Base-by-base conservation (phyloP, 2,797 vertebrate species). In the Clarias platycephalus region DNA sequence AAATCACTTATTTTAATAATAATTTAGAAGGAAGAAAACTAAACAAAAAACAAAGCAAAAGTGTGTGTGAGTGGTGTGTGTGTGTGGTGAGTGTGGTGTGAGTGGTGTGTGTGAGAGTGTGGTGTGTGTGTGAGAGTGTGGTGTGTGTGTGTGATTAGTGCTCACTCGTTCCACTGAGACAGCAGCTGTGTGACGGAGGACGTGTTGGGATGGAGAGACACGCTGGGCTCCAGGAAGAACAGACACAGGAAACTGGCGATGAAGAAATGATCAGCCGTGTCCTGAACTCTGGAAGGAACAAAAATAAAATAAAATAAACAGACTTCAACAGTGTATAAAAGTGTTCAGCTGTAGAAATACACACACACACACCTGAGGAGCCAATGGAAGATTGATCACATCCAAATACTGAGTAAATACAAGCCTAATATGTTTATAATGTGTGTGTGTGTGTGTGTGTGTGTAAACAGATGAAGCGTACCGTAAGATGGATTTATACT, bases 151-250 rank as follows among this genome's bases (percentile, higher is more conserved):
- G n/a, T 4, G 4, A 4, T 10, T 10, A 37, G 3, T 26, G 13
- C 84, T 86, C 70, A 89, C 88, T 89, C 88, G 1, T 89, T 85
- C 88, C 88, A 89, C 5, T 70, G 66, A 6, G 72, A 60, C 63
- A 89, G 53, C 77, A 89, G 26, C 8, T 40, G 24, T 10, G 16
- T 82, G 10, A 37, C 71, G 74, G 83, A 81, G 40, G 83, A 82
- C 3, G 40, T 76, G 67, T 34, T 26, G 2, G 2, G 9, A 49
- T 76, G n/a, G 26, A 89, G 81, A 63, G 58, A 20, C 0, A 88
- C 26, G 1, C 49, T 79, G 55, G 24, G 77, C 53, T 88, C 86
- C 86, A 88, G 26, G 63, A 88, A 89, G 83, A 76, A 82, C 83
- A 88, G 2, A 53, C 81, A 58, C 66, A 89, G 67, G 62, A 89